Evolutionary conservation across 2,888 invertebrate genomes (phyloP).

Genomic region (Ormyrus nitidulus): DNA sequence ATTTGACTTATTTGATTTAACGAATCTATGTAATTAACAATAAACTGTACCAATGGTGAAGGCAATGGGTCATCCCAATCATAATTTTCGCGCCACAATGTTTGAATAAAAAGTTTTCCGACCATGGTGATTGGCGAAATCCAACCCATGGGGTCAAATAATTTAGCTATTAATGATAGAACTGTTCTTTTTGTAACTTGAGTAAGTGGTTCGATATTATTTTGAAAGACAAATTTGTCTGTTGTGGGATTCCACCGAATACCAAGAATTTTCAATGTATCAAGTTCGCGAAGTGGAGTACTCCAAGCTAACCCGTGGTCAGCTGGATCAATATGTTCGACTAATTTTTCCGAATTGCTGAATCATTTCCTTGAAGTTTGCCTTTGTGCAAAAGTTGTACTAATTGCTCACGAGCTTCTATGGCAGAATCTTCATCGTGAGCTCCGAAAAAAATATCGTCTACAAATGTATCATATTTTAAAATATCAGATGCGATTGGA

Average conservation of each 20-base stretch:
- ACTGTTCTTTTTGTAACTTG: background rate
- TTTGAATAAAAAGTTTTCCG: background rate
- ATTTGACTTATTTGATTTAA: background rate
- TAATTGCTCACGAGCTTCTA: background rate
- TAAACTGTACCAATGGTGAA: too few species aligned
- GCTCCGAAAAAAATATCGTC: background rate
- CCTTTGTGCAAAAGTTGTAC: background rate
- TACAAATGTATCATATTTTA: background rate
- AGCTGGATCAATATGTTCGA: background rate
- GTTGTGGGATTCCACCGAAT: background rate
- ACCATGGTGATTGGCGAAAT: background rate
- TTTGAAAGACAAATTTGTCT: background rate
- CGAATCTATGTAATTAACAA: too few species aligned
- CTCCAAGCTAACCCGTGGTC: background rate
- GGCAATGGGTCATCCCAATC: background rate
- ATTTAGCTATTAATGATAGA: background rate
- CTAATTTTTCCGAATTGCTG: background rate
- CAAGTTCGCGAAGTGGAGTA: background rate
- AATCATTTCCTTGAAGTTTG: background rate
- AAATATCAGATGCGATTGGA: background rate
- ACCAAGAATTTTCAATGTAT: background rate
- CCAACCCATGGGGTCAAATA: background rate
- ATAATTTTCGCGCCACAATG: background rate
- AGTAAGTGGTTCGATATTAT: background rate
- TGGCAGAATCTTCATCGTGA: background rate